These are phyloP conservation scores for Listronotus bonariensis DNA, from an alignment of 1,140 invertebrate genomes.

Conservation along the genomic window DNA sequence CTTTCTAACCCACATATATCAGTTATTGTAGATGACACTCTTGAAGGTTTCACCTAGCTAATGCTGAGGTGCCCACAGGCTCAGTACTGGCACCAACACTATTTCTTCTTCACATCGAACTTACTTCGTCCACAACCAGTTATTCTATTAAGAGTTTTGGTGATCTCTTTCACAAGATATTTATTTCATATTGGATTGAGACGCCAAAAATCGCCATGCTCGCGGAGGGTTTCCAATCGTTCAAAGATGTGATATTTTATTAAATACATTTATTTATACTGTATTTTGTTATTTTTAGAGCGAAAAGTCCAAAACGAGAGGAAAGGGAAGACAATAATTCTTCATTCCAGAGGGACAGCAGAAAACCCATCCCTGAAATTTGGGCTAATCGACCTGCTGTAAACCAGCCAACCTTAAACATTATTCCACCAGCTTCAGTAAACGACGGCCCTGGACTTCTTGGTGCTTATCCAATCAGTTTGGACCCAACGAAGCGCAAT, in stretches of 20 bases:
- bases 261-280: too few species aligned
- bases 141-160: too few species aligned
- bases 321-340: conserved; percentile 1
- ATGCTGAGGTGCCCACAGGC: too few species aligned
- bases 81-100: too few species aligned
- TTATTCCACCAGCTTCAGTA: not conserved
- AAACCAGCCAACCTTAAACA: conserved; percentile 7
- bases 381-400: conserved; percentile 39
- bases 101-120: too few species aligned
- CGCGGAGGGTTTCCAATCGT: not conserved
- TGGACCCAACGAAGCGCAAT: conserved; percentile 26
- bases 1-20: too few species aligned
- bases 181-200: too few species aligned
- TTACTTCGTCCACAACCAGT: too few species aligned
- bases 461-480: not conserved
- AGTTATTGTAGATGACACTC: too few species aligned
- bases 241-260: not conserved
- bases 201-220: too few species aligned
- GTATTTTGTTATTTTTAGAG: conserved; percentile 1
- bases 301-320: conserved; percentile 19
- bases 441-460: not conserved
- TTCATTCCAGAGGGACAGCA: conserved; percentile 11
- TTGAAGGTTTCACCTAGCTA: too few species aligned
- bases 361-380: conserved; percentile 22
- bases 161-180: too few species aligned